These are phyloP conservation scores for Bujurquina vittata DNA, from an alignment of 2,113 vertebrate genomes.

Conservation along the genomic window DNA sequence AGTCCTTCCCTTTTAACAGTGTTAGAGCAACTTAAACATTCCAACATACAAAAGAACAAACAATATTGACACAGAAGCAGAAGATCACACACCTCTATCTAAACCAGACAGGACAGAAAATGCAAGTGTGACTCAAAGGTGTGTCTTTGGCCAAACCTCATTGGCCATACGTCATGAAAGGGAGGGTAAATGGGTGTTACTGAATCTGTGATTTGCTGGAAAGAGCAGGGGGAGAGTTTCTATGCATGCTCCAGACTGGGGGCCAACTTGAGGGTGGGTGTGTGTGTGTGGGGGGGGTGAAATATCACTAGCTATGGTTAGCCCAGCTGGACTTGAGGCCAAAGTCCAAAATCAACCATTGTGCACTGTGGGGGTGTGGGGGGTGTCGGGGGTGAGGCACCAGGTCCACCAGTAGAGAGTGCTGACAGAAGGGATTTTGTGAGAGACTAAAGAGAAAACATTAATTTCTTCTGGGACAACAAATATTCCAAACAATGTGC, in stretches of 20 bases:
- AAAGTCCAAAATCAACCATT: conserved; percentile 75
- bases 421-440: conserved; percentile 30
- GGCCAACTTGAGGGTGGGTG: conserved; percentile 68
- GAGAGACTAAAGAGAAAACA: conserved; percentile 15
- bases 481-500: background rate
- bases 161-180: conserved; percentile 69
- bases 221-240: conserved; percentile 49
- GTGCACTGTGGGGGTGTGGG: conserved; percentile 5
- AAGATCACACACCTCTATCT: conserved; percentile 66
- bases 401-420: conserved; percentile 25
- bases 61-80: conserved; percentile 36
- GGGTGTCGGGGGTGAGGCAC: background rate
- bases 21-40: conserved; percentile 8
- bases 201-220: conserved; percentile 63
- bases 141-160: conserved; percentile 64
- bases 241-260: conserved; percentile 53
- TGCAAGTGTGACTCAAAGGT: conserved; percentile 76
- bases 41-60: conserved; percentile 11
- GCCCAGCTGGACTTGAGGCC: conserved; percentile 37
- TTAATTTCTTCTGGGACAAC: conserved; percentile 17
- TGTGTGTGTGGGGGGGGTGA: conserved; percentile 9
- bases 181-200: conserved; percentile 61
- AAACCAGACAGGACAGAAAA: conserved; percentile 68
- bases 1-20: conserved; percentile 25
- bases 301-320: conserved; percentile 40